Conservation (phyloP, 2,888 invertebrate genomes). For the Caenorhabditis sp. region DNA sequence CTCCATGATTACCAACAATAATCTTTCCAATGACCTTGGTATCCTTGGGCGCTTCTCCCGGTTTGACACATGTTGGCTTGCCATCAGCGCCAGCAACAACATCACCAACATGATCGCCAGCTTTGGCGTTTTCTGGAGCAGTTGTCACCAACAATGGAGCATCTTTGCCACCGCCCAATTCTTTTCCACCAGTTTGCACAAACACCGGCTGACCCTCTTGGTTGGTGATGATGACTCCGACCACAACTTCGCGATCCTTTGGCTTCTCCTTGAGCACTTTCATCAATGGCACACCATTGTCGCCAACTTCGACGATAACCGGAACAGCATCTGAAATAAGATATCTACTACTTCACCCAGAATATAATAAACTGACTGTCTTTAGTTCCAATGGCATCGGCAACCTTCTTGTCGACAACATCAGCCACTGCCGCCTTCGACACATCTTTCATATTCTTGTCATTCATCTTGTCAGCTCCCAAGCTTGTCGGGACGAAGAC, state of each 20-base stretch:
- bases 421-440: conserved; percentile 17
- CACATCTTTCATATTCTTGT: conserved; percentile 13
- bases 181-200: conserved; percentile 30
- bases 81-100: conserved; percentile 22
- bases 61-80: conserved; percentile 24
- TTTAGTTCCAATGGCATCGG: conserved; percentile 14
- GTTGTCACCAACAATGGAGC: conserved; percentile 31
- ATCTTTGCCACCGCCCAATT: conserved; percentile 30
- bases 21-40: conserved; percentile 22
- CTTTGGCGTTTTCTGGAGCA: conserved; percentile 28
- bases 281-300: conserved; percentile 40
- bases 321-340: conserved; percentile 33
- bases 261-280: conserved; percentile 26
- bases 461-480: conserved; percentile 36
- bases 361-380: conserved; percentile 8
- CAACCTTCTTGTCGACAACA: conserved; percentile 18
- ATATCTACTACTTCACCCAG: no score
- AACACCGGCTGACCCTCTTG: conserved; percentile 19
- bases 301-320: conserved; percentile 26
- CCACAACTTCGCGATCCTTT: conserved; percentile 28
- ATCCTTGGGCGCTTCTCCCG: conserved; percentile 23
- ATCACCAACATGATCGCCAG: conserved; percentile 28
- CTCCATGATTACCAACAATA: conserved; percentile 27
- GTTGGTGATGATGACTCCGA: conserved; percentile 20
- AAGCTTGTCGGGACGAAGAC: conserved; percentile 30